Percentiles rank a stretch among this genome's conserved stretches.
phyloP scores from a whole-genome alignment of 2,797 vertebrate genomes.

The Girardinus metallicus region DNA sequence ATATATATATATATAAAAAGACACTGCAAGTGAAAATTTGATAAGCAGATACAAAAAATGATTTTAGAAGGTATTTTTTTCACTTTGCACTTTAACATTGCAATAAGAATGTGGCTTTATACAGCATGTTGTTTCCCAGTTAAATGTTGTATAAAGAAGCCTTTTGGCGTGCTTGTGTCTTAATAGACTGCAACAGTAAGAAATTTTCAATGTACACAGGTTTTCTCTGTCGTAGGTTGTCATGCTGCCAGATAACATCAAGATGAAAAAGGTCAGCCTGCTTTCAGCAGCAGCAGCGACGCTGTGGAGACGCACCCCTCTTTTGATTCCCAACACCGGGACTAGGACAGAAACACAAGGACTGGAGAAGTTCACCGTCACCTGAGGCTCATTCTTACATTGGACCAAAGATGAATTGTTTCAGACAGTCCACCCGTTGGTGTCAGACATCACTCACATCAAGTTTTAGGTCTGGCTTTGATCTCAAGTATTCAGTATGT shows the following conservation, averaged over 20 bases:
- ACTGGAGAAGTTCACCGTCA: neutral
- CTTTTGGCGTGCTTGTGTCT: neutral
- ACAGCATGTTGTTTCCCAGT: neutral
- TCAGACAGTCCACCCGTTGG: neutral
- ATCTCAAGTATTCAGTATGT: neutral
- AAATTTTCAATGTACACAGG: neutral
- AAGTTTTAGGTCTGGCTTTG: neutral
- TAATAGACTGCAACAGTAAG: constrained; percentile 5
- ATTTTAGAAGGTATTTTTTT: neutral
- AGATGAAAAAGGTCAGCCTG: constrained; percentile 29
- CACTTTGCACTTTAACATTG: neutral
- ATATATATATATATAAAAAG: neutral
- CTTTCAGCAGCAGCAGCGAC: constrained; percentile 15
- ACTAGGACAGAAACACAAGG: neutral
- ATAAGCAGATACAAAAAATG: neutral
- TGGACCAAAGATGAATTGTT: neutral
- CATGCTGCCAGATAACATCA: constrained; percentile 9
- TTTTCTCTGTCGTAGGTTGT: constrained; percentile 11
- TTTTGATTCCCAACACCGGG: neutral
- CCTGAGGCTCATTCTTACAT: constrained; percentile 2
- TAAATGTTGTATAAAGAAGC: neutral
- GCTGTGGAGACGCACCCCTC: neutral
- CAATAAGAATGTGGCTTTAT: neutral
- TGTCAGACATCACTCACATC: neutral
- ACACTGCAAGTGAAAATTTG: neutral